Evolutionary conservation across 2,888 invertebrate genomes (phyloP).

Genomic region (Rhyacophila evoluta): DNA sequence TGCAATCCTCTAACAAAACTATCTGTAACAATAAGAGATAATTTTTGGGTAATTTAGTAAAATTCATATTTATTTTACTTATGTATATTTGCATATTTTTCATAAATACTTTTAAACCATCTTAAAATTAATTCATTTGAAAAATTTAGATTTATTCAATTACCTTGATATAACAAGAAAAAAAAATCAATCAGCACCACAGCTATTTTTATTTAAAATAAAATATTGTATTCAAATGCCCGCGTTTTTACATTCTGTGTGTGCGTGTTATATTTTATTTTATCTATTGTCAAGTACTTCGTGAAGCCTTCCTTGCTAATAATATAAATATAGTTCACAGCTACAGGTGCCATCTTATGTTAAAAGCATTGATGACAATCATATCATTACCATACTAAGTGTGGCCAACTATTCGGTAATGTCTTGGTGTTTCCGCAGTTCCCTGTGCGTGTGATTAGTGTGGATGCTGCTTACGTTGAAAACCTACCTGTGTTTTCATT

Average conservation of each 20-base stretch:
- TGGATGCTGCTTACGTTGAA: no score
- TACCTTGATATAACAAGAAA: no score
- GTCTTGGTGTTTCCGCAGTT: slow-evolving; percentile 33
- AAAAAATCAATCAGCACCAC: no score
- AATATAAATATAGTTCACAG: slow-evolving; percentile 47
- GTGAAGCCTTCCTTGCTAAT: slow-evolving; percentile 51
- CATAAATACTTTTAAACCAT: background rate
- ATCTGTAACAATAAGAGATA: background rate
- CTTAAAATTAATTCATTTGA: background rate
- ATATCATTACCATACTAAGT: slow-evolving; percentile 15
- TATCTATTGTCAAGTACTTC: background rate
- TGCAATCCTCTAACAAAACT: background rate
- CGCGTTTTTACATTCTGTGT: no score
- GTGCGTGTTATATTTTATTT: background rate
- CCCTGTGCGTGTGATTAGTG: no score
- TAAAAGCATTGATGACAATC: background rate
- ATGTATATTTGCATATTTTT: background rate
- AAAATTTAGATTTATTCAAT: background rate
- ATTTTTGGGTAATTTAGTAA: no score
- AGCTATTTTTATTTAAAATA: no score
- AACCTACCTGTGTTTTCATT: no score
- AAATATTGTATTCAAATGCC: background rate
- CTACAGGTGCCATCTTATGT: background rate
- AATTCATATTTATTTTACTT: background rate
- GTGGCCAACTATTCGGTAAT: slow-evolving; percentile 15